These are phyloP conservation scores for Andrena bicolor DNA, from an alignment of 2,888 invertebrate genomes.

Conservation along the genomic window DNA sequence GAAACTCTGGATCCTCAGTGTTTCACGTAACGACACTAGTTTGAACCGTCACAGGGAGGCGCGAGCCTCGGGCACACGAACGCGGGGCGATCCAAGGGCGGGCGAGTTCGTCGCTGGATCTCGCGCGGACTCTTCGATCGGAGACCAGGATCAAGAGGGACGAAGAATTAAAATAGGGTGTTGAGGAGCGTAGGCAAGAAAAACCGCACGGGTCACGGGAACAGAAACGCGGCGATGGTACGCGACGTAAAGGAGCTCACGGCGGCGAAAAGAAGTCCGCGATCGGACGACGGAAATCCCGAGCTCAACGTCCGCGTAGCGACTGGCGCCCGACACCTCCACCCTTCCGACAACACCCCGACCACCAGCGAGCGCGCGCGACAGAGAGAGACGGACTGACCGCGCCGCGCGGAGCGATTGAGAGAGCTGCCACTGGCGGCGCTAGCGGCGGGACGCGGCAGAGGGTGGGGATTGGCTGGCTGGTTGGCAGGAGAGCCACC, in stretches of 20 bases:
- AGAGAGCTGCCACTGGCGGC: conserved; percentile 60
- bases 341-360: conserved; percentile 80
- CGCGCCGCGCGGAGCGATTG: conserved; percentile 42
- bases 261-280: conserved; percentile 31
- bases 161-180: neutral
- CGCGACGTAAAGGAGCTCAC: conserved; percentile 42
- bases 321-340: conserved; percentile 82
- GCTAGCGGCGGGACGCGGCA: conserved; percentile 50
- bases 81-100: neutral
- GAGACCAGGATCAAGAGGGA: neutral
- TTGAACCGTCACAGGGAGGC: conserved; percentile 34
- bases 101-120: too few species aligned
- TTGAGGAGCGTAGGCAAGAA: neutral
- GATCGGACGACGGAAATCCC: conserved; percentile 58
- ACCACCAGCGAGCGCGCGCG: conserved; percentile 64
- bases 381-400: conserved; percentile 59
- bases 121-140: neutral
- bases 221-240: neutral
- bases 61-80: conserved; percentile 29
- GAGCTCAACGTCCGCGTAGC: conserved; percentile 78
- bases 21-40: conserved; percentile 35
- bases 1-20: conserved; percentile 1
- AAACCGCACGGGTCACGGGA: neutral
- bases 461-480: conserved; percentile 63
- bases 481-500: conserved; percentile 53